Base-by-base conservation (phyloP, 2,797 vertebrate species). In the Pteronotus mesoamericanus region DNA sequence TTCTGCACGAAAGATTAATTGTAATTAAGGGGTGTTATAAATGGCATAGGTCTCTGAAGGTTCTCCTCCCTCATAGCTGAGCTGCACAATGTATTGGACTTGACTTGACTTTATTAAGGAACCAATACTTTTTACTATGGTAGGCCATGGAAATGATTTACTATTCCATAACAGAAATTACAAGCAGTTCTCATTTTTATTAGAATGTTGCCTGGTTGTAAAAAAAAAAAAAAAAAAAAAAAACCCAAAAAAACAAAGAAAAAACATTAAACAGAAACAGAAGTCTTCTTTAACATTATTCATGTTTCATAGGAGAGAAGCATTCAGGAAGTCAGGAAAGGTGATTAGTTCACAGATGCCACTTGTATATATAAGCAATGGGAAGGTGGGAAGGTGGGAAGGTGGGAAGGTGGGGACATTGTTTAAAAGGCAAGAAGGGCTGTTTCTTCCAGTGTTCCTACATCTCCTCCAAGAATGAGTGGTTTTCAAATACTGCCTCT, bases 131-230 rank as follows among this genome's bases (percentile, higher is more conserved):
- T 37, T 92, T 37, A n/a, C 16, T 61, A 7, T 53, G 11, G 37
- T 39, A 4, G 21, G 55, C 18, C 11, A 48, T 19, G 34, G 26
- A 89, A 34, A 87, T 74, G 46, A 79, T 91, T 78, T 66, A 68
- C 69, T 77, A 86, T 91, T 91, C 96, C n/a, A 71, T 61, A 80
- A 72, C 6, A 94, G 37, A 93, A 87, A 94, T 66, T 89, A 61
- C 2, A 91, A 89, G n/a, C 51, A 55, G 57, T 64, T 95, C 48
- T 86, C 29, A 61, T 94, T 91, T 96, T 89, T 37, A 80, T 78
- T 66, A 93, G 29, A 86, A 74, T 72, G 37, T 61, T 87, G 34
- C 64, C 86, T 93, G 37, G 22, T 86, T 89, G 22, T 78, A 64
- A 55, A 64, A 88, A 85, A 48, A 22, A 29, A 46, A n/a, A n/a